Percentiles rank a stretch among this genome's conserved stretches.
Evolutionary conservation across 2,888 invertebrate species (phyloP).

Genomic region (Acrobasis suavella): DNA sequence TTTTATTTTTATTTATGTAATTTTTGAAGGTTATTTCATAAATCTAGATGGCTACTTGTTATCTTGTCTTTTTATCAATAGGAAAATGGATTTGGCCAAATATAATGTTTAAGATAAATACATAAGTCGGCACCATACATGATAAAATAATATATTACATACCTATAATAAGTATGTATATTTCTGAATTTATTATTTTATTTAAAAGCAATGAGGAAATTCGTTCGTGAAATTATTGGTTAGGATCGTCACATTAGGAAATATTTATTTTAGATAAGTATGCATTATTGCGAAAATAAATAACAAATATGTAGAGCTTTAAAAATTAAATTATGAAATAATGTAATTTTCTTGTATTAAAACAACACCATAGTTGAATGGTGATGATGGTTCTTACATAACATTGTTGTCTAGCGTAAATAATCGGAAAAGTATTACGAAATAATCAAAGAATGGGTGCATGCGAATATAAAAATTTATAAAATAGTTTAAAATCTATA

Average conservation of each 20-base stretch:
- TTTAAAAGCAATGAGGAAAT: background rate
- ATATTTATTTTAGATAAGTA: background rate
- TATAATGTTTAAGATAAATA: background rate
- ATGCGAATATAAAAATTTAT: background rate
- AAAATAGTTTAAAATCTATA: slow-evolving; percentile 14
- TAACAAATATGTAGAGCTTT: background rate
- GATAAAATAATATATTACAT: too few relatives aligned
- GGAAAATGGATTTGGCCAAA: background rate
- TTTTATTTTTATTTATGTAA: background rate
- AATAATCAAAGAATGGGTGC: too few relatives aligned
- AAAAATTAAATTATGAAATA: background rate
- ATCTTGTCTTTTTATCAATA: slow-evolving; percentile 1
- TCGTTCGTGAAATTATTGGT: background rate
- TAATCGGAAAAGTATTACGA: background rate
- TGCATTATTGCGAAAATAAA: background rate
- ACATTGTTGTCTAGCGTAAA: slow-evolving; percentile 1
- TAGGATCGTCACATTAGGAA: background rate
- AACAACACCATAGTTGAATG: background rate
- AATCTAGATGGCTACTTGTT: background rate
- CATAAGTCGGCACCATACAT: too few relatives aligned
- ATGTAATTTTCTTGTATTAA: background rate
- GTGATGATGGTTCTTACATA: slow-evolving; percentile 9
- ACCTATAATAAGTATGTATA: too few relatives aligned
- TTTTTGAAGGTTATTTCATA: background rate
- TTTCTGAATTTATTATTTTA: too few relatives aligned